Conservation (phyloP, 92 coral and sea anemone species). For the Phenganax subtilis region DNA sequence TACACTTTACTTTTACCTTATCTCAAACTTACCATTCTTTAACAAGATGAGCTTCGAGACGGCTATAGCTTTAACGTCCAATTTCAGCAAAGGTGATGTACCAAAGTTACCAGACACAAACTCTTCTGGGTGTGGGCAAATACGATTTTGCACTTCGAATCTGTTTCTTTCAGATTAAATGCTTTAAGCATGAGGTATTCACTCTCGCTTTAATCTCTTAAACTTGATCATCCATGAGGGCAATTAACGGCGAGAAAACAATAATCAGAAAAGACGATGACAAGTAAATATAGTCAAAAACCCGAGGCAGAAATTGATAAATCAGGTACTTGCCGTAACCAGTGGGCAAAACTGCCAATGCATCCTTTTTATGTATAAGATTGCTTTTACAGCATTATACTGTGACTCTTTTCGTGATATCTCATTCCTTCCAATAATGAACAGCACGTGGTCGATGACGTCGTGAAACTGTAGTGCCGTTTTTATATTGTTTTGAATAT, state of each 20-base stretch:
- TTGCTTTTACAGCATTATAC: too few relatives aligned
- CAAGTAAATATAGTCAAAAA: not conserved
- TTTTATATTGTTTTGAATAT: not conserved
- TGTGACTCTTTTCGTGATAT: too few relatives aligned
- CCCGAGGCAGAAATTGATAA: not conserved
- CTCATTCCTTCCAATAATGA: not conserved
- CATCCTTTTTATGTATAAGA: too few relatives aligned
- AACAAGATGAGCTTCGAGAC: conserved; percentile 52
- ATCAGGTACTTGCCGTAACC: not conserved
- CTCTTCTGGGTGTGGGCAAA: not conserved
- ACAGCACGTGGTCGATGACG: not conserved
- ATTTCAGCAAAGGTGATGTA: not conserved
- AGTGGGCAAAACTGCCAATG: not conserved
- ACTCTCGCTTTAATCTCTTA: conserved; percentile 20
- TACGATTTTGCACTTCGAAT: not conserved
- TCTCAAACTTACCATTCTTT: conserved; percentile 23
- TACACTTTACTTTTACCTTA: not conserved
- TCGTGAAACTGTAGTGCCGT: not conserved
- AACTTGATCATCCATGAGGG: conserved; percentile 40
- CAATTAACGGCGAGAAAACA: conserved; percentile 46
- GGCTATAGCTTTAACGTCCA: conserved; percentile 35
- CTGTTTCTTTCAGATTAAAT: not conserved
- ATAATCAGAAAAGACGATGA: not conserved
- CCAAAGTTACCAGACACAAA: not conserved
- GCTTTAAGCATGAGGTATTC: not conserved